Percentiles rank a stretch among this genome's conserved stretches.
phyloP scores from a whole-genome alignment of 2,888 invertebrate genomes.

The Catocala sponsa region DNA sequence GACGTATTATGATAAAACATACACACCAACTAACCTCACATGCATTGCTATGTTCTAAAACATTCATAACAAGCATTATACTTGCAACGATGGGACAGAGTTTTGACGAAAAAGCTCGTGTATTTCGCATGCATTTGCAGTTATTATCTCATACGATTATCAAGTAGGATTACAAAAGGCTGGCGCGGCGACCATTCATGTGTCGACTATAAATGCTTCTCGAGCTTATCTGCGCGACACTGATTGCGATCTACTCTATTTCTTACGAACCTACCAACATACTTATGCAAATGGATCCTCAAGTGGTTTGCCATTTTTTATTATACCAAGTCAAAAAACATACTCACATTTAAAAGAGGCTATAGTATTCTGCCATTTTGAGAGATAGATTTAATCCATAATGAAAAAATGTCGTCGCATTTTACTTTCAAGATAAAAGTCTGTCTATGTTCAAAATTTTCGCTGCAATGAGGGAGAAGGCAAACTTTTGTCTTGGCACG shows the following conservation, averaged over 20 bases:
- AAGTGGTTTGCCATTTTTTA: conserved; percentile 21
- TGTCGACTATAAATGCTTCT: conserved; percentile 51
- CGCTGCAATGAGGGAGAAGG: conserved; percentile 17
- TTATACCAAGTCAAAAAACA: background rate
- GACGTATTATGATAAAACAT: conserved; percentile 31
- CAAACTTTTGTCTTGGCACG: conserved; percentile 29
- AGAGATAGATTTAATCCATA: background rate
- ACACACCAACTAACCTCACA: background rate
- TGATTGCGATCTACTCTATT: conserved; percentile 56
- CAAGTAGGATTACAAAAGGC: conserved; percentile 50
- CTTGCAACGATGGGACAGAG: conserved; percentile 2
- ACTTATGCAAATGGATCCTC: conserved; percentile 41
- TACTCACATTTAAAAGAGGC: too few species aligned
- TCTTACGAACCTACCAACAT: conserved; percentile 35
- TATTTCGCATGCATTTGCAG: conserved; percentile 49
- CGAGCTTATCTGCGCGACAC: conserved; percentile 53
- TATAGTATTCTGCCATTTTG: background rate
- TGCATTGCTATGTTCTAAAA: conserved; percentile 16
- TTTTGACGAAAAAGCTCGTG: conserved; percentile 44
- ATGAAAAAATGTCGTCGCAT: conserved; percentile 5
- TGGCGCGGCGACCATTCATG: conserved; percentile 52
- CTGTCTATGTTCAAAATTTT: conserved; percentile 19
- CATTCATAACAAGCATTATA: too few species aligned
- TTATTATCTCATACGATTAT: conserved; percentile 59
- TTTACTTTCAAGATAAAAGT: conserved; percentile 22